phyloP scores from a whole-genome alignment of 1,140 invertebrate species.

The Idris sp. region DNA sequence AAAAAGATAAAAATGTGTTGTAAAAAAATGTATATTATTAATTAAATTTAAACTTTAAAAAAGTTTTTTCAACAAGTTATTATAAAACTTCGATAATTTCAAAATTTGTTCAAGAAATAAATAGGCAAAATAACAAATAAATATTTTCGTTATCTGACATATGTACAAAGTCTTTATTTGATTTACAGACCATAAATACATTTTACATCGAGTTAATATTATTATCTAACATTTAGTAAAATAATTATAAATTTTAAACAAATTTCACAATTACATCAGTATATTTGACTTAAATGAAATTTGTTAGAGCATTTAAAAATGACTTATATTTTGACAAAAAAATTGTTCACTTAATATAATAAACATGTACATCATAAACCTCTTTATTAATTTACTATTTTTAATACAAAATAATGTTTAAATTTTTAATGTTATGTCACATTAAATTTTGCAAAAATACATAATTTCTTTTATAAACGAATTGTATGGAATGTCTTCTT shows the following conservation, averaged over 20 bases:
- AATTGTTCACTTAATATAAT: constrained; percentile 5
- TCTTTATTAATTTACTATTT: constrained; percentile 15
- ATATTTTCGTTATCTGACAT: constrained; percentile 13
- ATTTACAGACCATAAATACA: constrained; percentile 42
- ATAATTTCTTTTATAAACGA: constrained; percentile 6
- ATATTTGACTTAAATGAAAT: constrained; percentile 9
- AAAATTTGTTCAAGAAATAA: constrained; percentile 7
- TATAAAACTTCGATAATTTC: constrained; percentile 1
- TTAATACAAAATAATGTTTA: background rate
- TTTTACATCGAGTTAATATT: constrained; percentile 19
- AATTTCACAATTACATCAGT: constrained; percentile 9
- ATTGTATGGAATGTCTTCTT: constrained; percentile 22
- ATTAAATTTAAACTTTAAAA: no score
- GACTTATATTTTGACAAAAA: background rate
- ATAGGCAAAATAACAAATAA: no score
- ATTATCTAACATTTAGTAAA: constrained; percentile 12
- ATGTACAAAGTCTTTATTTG: constrained; percentile 40
- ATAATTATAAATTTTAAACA: constrained; percentile 9
- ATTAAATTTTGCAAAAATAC: constrained; percentile 20
- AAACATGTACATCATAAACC: background rate
- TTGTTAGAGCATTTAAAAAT: constrained; percentile 17
- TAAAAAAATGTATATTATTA: no score
- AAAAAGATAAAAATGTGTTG: no score
- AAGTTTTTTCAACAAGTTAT: no score
- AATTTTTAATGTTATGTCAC: constrained; percentile 4